Evolutionary conservation across 1,140 invertebrate genomes (phyloP), one percentile per base, ranked within the genome.

Genomic region (Sogatella furcifera): DNA sequence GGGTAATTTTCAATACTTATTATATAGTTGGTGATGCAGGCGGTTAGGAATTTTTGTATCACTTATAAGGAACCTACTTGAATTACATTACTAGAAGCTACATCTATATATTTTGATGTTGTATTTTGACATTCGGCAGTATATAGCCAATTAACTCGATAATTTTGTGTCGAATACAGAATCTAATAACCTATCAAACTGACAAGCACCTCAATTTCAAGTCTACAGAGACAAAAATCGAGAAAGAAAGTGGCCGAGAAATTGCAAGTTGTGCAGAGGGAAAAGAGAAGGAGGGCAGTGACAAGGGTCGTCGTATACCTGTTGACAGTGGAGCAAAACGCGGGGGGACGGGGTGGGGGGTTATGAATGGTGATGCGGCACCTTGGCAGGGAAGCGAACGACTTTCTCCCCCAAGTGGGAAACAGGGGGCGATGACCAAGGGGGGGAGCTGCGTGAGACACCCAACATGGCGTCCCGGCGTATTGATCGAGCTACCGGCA

Each of bases 361-460:
- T 14, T 17, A 24, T 31, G 34, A 34, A 55, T 55, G 53, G 53
- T 38, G 34, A 38, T 38, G 34, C 34, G 34, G 34, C 34, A 38
- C 34, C 34, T 38, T 38, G 34, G 34, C 34, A 38, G 34, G 34
- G 34, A 38, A 38, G 34, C 34, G 34, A 38, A 38, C 34, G 34
- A 38, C 34, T 34, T 24, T 38, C 52, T 42, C 31, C 34, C 31
- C 17, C 13, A 38, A 49, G 15, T 10, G 46, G 46, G 46, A 11
- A 49, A 49, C 15, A 6, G 15, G 17, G 55, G 17, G 31, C 22
- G 55, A 19, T 21, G 41, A 34, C 21, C 31, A 31, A 31, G 55
- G 55, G 34, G 28, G 55, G 55, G 55, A 24, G 15, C 31, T 55
- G 56, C 54, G 34, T 46, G 52, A 62, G 52, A 21, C 55, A 49